These are phyloP conservation scores for Leptestheria dahalacensis DNA, from an alignment of 1,140 invertebrate genomes.

Conservation along the genomic window DNA sequence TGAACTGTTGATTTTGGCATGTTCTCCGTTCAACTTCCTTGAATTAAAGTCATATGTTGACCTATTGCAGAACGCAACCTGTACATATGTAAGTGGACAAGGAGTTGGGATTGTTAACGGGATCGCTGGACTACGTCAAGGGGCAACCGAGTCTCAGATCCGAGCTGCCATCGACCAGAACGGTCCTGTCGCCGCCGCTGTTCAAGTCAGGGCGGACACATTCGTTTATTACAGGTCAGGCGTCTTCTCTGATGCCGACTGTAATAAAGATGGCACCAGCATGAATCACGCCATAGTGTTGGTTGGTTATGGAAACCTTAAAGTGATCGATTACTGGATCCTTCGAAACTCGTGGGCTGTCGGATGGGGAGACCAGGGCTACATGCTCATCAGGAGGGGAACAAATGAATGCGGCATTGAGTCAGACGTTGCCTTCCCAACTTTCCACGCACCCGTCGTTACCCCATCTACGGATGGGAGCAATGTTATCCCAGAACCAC, in stretches of 20 bases:
- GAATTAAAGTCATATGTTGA: neutral
- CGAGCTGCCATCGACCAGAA: neutral
- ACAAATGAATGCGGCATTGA: constrained; percentile 33
- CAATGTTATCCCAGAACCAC: no score
- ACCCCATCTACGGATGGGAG: no score
- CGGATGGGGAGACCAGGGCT: constrained; percentile 30
- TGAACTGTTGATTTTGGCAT: no score
- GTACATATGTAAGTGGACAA: neutral
- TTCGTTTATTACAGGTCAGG: neutral
- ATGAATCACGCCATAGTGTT: constrained; percentile 33
- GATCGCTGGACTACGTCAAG: neutral
- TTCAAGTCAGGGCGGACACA: neutral
- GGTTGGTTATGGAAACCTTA: constrained; percentile 33
- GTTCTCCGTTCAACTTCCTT: no score
- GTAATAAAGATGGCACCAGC: neutral
- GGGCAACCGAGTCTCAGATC: neutral
- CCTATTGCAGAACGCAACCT: neutral
- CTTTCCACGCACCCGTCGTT: no score
- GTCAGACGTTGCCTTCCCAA: neutral
- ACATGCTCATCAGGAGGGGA: constrained; percentile 27
- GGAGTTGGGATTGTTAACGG: neutral
- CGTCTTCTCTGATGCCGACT: neutral
- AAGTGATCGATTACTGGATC: constrained; percentile 34
- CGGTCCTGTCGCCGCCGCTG: neutral
- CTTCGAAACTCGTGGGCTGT: constrained; percentile 35